Evolutionary conservation across 2,888 invertebrate genomes (phyloP).

Genomic region (Plagiodera versicolora): DNA sequence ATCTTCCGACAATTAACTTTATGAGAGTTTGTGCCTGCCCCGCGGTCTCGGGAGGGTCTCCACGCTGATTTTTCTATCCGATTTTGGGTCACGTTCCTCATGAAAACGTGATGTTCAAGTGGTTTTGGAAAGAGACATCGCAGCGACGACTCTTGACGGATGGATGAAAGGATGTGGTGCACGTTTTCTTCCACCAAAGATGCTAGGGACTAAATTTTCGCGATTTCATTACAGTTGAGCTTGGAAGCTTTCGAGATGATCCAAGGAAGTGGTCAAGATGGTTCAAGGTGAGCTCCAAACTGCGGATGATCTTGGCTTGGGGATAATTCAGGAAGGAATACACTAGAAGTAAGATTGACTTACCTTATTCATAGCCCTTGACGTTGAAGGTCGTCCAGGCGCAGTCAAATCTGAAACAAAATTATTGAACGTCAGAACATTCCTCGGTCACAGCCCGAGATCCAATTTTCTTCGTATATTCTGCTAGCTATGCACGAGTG

Average conservation of each 20-base stretch:
- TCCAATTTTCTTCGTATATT: conserved; percentile 11
- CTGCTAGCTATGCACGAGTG: conserved; percentile 47
- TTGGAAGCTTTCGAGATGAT: too few species aligned
- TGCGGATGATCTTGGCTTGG: too few species aligned
- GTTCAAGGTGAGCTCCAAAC: too few species aligned
- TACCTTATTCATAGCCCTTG: conserved; percentile 53
- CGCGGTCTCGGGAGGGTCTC: conserved; percentile 40
- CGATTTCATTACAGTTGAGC: too few species aligned
- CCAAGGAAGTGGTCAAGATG: too few species aligned
- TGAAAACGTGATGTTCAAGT: conserved; percentile 46
- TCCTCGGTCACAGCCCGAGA: too few species aligned
- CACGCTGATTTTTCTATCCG: conserved; percentile 47
- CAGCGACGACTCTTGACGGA: too few species aligned
- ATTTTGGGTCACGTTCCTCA: conserved; percentile 49
- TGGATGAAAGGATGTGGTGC: conserved; percentile 15
- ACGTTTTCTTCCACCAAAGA: too few species aligned
- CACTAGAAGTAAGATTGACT: too few species aligned
- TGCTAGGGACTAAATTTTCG: too few species aligned
- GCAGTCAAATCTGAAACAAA: conserved; percentile 51
- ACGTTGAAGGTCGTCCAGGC: conserved; percentile 43
- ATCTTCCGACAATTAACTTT: conserved; percentile 38
- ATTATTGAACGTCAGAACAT: conserved; percentile 11
- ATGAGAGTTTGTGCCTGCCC: conserved; percentile 35
- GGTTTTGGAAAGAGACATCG: conserved; percentile 33
- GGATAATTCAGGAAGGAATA: too few species aligned